phyloP scores from a whole-genome alignment of 2,888 invertebrate genomes.

The Drosophila macrospina region DNA sequence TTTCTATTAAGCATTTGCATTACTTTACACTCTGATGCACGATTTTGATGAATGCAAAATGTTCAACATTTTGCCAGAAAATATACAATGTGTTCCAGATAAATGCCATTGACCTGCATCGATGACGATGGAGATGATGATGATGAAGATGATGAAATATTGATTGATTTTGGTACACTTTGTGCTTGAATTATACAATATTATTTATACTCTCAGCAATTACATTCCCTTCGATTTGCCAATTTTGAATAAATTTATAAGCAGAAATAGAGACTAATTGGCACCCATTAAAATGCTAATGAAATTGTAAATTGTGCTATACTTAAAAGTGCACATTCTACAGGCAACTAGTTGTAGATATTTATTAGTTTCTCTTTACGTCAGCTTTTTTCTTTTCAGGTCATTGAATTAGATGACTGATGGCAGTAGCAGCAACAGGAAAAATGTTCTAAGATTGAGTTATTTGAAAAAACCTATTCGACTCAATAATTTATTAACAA shows the following conservation, averaged over 20 bases:
- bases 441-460: too few relatives aligned
- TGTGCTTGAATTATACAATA: slow-evolving; percentile 9
- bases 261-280: background rate
- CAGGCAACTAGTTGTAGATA: too few relatives aligned
- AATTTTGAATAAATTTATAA: background rate
- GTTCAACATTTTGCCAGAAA: slow-evolving; percentile 34
- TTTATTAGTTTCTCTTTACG: too few relatives aligned
- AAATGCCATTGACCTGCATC: slow-evolving; percentile 61
- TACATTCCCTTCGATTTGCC: background rate
- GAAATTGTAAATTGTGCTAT: background rate
- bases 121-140: slow-evolving; percentile 25
- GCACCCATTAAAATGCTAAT: background rate
- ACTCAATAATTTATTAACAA: too few relatives aligned
- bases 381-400: too few relatives aligned
- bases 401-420: too few relatives aligned
- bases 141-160: slow-evolving; percentile 49
- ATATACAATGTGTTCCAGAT: slow-evolving; percentile 46
- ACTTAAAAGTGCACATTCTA: background rate
- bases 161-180: slow-evolving; percentile 54
- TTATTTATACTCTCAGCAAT: slow-evolving; percentile 28
- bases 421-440: too few relatives aligned
- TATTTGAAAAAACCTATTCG: too few relatives aligned
- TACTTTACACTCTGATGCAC: slow-evolving; percentile 55
- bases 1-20: slow-evolving; percentile 36
- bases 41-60: slow-evolving; percentile 65